Percentiles rank a stretch among this genome's conserved stretches.
Evolutionary conservation across 2,797 vertebrate genomes (phyloP).

Genomic region (Numenius phaeopus): DNA sequence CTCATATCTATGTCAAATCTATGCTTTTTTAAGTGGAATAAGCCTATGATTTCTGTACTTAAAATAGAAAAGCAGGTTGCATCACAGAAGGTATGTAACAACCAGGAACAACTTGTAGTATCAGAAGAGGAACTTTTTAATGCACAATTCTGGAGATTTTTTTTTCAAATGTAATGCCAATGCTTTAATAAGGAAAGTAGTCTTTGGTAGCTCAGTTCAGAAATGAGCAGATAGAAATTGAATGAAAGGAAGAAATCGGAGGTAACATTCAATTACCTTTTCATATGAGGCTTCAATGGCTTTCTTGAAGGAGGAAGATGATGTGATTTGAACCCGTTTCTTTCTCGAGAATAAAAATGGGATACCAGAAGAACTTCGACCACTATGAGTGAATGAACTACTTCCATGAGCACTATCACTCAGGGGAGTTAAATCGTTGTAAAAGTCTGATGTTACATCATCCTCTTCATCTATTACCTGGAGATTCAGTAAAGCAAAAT

Average conservation of each 20-base stretch:
- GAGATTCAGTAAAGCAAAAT: conserved; percentile 18
- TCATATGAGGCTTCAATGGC: conserved; percentile 86
- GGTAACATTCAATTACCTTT: conserved; percentile 77
- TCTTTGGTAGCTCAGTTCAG: neutral
- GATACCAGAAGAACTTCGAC: rapidly evolving
- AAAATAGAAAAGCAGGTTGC: neutral
- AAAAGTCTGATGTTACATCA: conserved; percentile 76
- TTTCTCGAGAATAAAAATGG: conserved; percentile 59
- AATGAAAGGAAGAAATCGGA: neutral
- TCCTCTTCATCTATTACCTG: conserved; percentile 86
- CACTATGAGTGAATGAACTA: rapidly evolving
- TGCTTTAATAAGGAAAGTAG: neutral
- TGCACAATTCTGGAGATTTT: neutral
- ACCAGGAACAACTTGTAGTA: neutral
- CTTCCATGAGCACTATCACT: rapidly evolving
- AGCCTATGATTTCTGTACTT: neutral
- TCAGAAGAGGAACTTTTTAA: neutral
- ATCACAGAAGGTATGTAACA: neutral
- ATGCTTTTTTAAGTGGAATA: neutral
- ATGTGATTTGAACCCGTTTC: rapidly evolving
- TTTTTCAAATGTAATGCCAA: neutral
- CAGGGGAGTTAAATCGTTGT: conserved; percentile 65
- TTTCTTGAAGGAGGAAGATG: conserved; percentile 71
- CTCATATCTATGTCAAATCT: neutral
- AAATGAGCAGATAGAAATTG: neutral